Base-by-base conservation (phyloP, 2,888 invertebrate species). In the Automeris io region DNA sequence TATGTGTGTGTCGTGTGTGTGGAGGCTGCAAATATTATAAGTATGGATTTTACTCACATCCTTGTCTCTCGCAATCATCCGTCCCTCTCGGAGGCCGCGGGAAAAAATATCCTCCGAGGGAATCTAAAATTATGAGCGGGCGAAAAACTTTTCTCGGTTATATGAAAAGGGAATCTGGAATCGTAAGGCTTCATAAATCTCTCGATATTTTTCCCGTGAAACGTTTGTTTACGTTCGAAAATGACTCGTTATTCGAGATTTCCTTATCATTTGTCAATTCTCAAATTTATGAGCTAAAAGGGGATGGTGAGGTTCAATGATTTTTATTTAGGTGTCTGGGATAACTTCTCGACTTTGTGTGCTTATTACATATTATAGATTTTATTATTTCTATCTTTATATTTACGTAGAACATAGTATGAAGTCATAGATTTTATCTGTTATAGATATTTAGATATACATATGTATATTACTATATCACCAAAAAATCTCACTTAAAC, bases 21-120 rank as follows among this genome's bases (percentile, higher is more conserved):
- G 80, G 73, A 79, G 80, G 76, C 80, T 80, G 82, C 85, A 83
- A 86, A 86, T 86, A 86, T 86, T 82, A 86, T 82, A 85, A 85
- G 85, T 86, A 86, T 86, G 83, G 86, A 86, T 85, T 85, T 83
- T 83, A 72, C 73, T 61, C 62, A 57, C 58, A 46, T 79, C 76
- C 61, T 76, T 48, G 58, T 79, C 76, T 53, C 49, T 52, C 74
- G 18, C 40, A 29, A 45, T 41, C 22, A 41, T 35, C 56, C 63
- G 54, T 73, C 72, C 68, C 71, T 60, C 61, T 72, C 68, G 52
- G 50, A 42, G 64, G 54, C 52, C 72, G 60, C 61, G 64, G 68
- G 76, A 82, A 80, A 79, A 82, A 80, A 78, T 75, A 75, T 70
- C 58, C 75, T 64, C 69, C 53, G 61, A 71, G 77, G 71, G 74